phyloP scores from a whole-genome alignment of 2,797 vertebrate species.

The Oryzias dopingdopingensis region DNA sequence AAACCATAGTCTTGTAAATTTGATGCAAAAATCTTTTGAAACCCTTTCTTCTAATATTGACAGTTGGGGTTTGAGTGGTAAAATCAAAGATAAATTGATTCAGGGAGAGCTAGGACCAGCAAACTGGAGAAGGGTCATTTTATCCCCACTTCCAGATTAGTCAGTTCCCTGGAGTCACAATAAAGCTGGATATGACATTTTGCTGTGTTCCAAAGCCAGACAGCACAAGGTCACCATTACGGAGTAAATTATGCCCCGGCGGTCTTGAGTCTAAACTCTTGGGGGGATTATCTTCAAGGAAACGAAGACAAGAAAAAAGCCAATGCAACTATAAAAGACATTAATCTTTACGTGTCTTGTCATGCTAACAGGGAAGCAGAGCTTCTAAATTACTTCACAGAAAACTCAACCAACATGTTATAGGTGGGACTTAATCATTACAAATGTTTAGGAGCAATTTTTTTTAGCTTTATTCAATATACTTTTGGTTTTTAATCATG shows the following conservation, averaged over 20 bases:
- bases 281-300: conserved; percentile 37
- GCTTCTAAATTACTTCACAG: conserved; percentile 32
- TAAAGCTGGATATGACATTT: conserved; percentile 60
- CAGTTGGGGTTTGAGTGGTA: conserved; percentile 1
- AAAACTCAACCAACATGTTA: conserved; percentile 9
- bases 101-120: conserved; percentile 14
- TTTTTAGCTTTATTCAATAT: too few species aligned
- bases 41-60: conserved; percentile 6
- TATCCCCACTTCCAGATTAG: conserved; percentile 45
- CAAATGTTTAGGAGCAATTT: not conserved
- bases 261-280: conserved; percentile 46
- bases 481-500: too few species aligned
- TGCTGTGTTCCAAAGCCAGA: conserved; percentile 38
- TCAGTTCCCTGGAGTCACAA: conserved; percentile 46
- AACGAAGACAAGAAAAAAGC: conserved; percentile 31
- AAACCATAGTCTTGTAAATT: too few species aligned
- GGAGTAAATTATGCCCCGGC: conserved; percentile 48
- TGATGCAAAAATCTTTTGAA: too few species aligned
- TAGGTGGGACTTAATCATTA: conserved; percentile 10
- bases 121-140: conserved; percentile 25
- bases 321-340: conserved; percentile 19
- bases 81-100: conserved; percentile 20
- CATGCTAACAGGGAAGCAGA: conserved; percentile 26
- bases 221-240: conserved; percentile 56
- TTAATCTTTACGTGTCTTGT: conserved; percentile 40